Conservation (phyloP, 2,113 vertebrate genomes). For the Pterophyllum scalare region DNA sequence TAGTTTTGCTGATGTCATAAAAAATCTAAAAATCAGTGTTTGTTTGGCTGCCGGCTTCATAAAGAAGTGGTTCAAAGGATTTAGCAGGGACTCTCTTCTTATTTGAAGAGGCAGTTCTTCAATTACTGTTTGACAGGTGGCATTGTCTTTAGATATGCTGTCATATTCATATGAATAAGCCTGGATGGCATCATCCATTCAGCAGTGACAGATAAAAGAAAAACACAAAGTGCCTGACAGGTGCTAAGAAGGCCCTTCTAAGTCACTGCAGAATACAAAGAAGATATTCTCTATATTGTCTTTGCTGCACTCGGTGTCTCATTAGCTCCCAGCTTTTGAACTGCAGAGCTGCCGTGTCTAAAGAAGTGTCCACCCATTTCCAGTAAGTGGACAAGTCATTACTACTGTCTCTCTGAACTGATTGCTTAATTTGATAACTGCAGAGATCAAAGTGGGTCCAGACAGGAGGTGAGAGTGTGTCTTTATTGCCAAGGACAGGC, state of each 20-base stretch:
- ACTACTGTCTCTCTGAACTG: background rate
- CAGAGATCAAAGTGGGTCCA: constrained; percentile 35
- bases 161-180: constrained; percentile 69
- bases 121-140: constrained; percentile 77
- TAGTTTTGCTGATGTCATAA: constrained; percentile 78
- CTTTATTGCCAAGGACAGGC: constrained; percentile 51
- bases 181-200: constrained; percentile 55
- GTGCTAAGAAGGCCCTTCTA: constrained; percentile 42
- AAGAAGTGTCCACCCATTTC: constrained; percentile 22
- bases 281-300: constrained; percentile 4
- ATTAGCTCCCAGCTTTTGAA: constrained; percentile 59
- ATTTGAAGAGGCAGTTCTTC: constrained; percentile 67
- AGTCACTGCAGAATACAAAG: constrained; percentile 25
- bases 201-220: constrained; percentile 61
- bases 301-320: constrained; percentile 17
- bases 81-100: constrained; percentile 56
- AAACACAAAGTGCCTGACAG: constrained; percentile 44
- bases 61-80: constrained; percentile 66
- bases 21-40: constrained; percentile 68
- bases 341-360: constrained; percentile 32
- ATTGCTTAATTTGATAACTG: constrained; percentile 44
- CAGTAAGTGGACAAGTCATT: constrained; percentile 13
- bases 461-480: constrained; percentile 25
- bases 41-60: constrained; percentile 65
- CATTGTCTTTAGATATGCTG: constrained; percentile 73